Conservation (phyloP, 2,113 vertebrate species). For the Cranoglanis bouderius region DNA sequence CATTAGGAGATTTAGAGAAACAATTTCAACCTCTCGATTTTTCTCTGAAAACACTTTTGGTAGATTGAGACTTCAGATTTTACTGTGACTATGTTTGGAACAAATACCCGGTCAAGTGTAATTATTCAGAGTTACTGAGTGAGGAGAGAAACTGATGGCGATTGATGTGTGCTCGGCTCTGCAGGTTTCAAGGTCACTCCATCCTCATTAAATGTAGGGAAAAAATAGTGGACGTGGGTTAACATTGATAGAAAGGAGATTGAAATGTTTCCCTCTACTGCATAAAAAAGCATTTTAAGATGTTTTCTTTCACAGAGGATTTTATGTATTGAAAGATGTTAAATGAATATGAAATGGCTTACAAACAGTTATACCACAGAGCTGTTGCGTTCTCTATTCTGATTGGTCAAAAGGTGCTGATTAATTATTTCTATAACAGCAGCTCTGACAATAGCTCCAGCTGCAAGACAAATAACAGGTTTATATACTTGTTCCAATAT, state of each 20-base stretch:
- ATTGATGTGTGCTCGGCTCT: constrained; percentile 57
- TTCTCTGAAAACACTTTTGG: not conserved
- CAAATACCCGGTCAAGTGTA: not conserved
- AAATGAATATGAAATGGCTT: not conserved
- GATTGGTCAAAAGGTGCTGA: not conserved
- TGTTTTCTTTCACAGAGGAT: not conserved
- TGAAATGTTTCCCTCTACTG: constrained; percentile 47
- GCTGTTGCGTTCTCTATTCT: not conserved
- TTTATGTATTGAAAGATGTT: not conserved
- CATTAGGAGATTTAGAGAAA: too few relatives aligned
- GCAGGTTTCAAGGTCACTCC: constrained; percentile 52
- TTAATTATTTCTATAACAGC: too few relatives aligned
- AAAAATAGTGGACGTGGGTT: constrained; percentile 50
- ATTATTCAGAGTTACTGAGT: constrained; percentile 26
- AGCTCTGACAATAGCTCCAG: too few relatives aligned
- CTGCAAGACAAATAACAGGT: not conserved
- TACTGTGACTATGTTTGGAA: constrained; percentile 1
- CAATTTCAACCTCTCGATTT: not conserved
- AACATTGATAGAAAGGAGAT: constrained; percentile 57
- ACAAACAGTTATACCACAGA: not conserved
- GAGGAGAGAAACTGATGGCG: constrained; percentile 31
- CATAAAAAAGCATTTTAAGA: constrained; percentile 4
- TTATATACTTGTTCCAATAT: not conserved
- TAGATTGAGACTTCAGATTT: constrained; percentile 7
- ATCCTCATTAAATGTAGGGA: constrained; percentile 57